Conservation (phyloP, 2,888 invertebrate genomes). For the Autographa pulchrina region DNA sequence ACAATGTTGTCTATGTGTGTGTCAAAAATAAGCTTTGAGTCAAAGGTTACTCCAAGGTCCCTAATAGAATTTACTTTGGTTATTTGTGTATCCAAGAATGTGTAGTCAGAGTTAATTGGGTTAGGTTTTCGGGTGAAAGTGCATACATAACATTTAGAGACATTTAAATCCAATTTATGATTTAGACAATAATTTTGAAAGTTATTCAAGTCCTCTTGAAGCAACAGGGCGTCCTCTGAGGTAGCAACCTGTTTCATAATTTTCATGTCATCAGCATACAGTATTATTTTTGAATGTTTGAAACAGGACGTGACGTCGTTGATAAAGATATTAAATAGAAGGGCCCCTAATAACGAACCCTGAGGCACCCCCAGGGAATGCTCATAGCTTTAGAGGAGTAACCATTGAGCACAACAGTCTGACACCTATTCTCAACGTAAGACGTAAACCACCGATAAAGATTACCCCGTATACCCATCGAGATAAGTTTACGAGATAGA, state of each 20-base stretch:
- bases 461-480: neutral
- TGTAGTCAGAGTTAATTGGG: neutral
- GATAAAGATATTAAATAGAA: conserved; percentile 5
- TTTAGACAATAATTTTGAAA: neutral
- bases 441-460: neutral
- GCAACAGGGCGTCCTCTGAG: neutral
- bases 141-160: neutral
- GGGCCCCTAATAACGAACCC: neutral
- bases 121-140: neutral
- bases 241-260: neutral
- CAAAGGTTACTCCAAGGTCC: neutral
- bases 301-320: neutral
- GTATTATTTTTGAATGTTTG: neutral
- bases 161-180: neutral
- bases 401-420: neutral
- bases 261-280: conserved; percentile 2
- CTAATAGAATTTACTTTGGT: neutral
- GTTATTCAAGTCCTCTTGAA: neutral
- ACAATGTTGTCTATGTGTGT: neutral
- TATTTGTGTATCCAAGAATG: neutral
- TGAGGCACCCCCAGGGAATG: neutral
- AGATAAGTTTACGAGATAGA: neutral
- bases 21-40: neutral
- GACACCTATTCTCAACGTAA: neutral
- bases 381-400: neutral